Base-by-base conservation (phyloP, 2,797 vertebrate species). In the Glyptemys insculpta region DNA sequence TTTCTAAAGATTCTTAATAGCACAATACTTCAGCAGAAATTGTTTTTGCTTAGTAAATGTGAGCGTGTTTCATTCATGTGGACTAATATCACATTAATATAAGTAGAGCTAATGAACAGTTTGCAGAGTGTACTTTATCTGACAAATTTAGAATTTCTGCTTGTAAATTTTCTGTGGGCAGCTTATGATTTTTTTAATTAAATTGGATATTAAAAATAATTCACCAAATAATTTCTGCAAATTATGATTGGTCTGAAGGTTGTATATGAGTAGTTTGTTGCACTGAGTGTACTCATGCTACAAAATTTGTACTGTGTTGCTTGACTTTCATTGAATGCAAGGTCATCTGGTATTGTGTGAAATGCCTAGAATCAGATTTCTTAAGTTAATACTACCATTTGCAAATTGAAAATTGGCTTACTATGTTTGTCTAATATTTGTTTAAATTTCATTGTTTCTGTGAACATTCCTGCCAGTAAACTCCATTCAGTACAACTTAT, bases 331-430 rank as follows among this genome's bases (percentile, higher is more conserved):
- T 37, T 41, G 53, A 41, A 59, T 27, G 91, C 86, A 84, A 54
- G 81, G 81, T 96, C 89, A 85, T 85, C 84, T 85, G 57, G 57
- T 1, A 1, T 83, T 85, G 62, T 79, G 15, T 54, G 78, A 2
- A 49, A 91, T 88, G 37, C 78, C 86, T 82, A 83, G 62, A 92
- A 93, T 83, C 27, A 91, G 25, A 81, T 92, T 92, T 89, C 50
- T 31, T 47, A 95, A 76, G 92, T 90, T 86, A 95, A 72, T 96
- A 93, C 94, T 93, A 76, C 19, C 49, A 74, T 62, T 65, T 34
- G 4, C 57, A 59, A 21, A 92, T 83, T 86, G 41, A 93, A 91
- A 97, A 96, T 86, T 76, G 85, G 74, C 91, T 93, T 80, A 54
- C 62, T 94, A 79, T 47, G 89, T 23, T 93, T 76, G 86, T 59